phyloP scores from a whole-genome alignment of 1,140 invertebrate species.

The Ectropis grisescens region DNA sequence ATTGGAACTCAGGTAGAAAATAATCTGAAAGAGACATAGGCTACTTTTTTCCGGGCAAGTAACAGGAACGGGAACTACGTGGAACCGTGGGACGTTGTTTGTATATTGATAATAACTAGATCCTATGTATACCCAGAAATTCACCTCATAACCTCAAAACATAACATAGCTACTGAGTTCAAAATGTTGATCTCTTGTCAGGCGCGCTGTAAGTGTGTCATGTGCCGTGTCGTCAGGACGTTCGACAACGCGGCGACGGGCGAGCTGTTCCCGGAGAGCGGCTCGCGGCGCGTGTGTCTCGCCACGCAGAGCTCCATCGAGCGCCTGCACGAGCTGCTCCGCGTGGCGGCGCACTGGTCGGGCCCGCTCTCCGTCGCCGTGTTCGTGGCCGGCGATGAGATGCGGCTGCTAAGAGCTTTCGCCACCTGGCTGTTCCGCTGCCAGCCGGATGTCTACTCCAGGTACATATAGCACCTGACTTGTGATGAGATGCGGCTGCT shows the following conservation, averaged over 20 bases:
- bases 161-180: conserved; percentile 86
- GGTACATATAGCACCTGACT: too few species aligned
- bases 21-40: too few species aligned
- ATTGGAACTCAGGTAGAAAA: too few species aligned
- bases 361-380: conserved; percentile 89
- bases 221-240: conserved; percentile 83
- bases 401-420: conserved; percentile 77
- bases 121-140: conserved; percentile 70
- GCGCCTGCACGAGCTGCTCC: conserved; percentile 80
- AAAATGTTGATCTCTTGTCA: conserved; percentile 87
- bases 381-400: conserved; percentile 83
- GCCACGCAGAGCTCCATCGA: conserved; percentile 90
- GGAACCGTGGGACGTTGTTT: too few species aligned
- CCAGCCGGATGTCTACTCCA: conserved; percentile 74
- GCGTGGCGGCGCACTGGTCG: conserved; percentile 85
- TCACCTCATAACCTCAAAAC: conserved; percentile 73
- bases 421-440: conserved; percentile 83
- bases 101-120: too few species aligned
- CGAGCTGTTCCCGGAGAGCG: conserved; percentile 69
- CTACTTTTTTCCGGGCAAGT: too few species aligned
- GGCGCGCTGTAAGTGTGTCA: conserved; percentile 91
- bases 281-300: conserved; percentile 77
- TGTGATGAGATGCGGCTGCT: too few species aligned
- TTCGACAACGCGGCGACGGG: conserved; percentile 83
- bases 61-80: too few species aligned